These are phyloP conservation scores for Eupsittula cactorum DNA, from an alignment of 2,113 vertebrate species.

Conservation along the genomic window DNA sequence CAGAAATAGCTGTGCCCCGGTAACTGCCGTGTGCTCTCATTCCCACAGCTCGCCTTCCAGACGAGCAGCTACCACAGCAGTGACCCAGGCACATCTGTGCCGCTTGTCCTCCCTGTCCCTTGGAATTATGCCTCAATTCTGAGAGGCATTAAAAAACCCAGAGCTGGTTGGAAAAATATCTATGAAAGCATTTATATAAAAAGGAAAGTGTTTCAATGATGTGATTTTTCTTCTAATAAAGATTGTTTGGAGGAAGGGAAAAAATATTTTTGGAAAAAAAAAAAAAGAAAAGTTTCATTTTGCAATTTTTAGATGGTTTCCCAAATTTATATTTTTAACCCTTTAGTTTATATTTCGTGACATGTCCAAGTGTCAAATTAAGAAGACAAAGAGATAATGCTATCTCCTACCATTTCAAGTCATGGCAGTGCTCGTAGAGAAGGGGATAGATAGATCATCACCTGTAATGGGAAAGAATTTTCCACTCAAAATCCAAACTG, in stretches of 20 bases:
- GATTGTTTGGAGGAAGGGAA: not conserved
- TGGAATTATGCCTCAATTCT: not conserved
- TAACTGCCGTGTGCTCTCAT: not conserved
- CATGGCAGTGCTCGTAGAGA: not conserved
- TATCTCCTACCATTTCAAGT: not conserved
- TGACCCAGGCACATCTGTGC: not conserved
- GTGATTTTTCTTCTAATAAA: not conserved
- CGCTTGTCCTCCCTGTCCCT: not conserved
- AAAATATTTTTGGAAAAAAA: not conserved
- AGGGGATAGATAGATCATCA: not conserved
- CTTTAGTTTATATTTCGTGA: not conserved
- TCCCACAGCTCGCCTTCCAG: not conserved
- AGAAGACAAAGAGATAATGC: not conserved
- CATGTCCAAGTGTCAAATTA: not conserved
- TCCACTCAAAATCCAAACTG: not conserved
- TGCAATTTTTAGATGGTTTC: not conserved
- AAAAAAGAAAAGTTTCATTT: not conserved
- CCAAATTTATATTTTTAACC: slow-evolving; percentile 21
- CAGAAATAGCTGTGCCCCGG: not conserved
- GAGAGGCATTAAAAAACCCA: not conserved
- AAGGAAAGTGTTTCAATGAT: not conserved
- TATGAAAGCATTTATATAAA: not conserved
- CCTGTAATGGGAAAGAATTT: not conserved
- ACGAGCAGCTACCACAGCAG: not conserved
- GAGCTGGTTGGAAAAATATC: not conserved